Evolutionary conservation across 1,140 invertebrate species (phyloP).

Genomic region (Pseudachorutes palmiensis): DNA sequence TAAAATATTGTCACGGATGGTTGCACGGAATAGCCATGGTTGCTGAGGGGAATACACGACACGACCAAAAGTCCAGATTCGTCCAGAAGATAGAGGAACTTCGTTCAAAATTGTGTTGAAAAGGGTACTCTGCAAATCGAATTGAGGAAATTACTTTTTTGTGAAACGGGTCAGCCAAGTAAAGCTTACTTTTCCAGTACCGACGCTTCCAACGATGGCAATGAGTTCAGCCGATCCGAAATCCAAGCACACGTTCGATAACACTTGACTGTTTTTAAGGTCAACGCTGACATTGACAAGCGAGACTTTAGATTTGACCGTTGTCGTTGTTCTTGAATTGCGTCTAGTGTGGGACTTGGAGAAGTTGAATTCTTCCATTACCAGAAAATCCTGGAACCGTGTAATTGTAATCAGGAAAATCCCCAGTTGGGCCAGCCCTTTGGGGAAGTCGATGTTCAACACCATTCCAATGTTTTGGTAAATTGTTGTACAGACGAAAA

Average conservation of each 20-base stretch:
- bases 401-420: slow-evolving; percentile 17
- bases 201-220: slow-evolving; percentile 3
- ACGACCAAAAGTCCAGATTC: not conserved
- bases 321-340: not conserved
- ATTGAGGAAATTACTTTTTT: not conserved
- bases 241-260: not conserved
- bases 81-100: not conserved
- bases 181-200: slow-evolving; percentile 2
- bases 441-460: slow-evolving; percentile 1
- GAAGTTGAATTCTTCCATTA: slow-evolving; percentile 22
- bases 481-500: not conserved
- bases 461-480: slow-evolving; percentile 35
- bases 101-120: slow-evolving; percentile 2
- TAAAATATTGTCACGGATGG: slow-evolving; percentile 16
- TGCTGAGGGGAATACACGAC: slow-evolving; percentile 14
- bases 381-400: slow-evolving; percentile 16
- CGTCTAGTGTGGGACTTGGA: not conserved
- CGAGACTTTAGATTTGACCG: too few relatives aligned
- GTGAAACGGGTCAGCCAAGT: not conserved
- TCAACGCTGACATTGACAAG: not conserved
- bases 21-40: slow-evolving; percentile 19
- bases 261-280: not conserved
- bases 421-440: slow-evolving; percentile 27
- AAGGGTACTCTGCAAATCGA: slow-evolving; percentile 6
- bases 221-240: not conserved